A percentile compares a stretch with the other conserved stretches of the same genome.
These are phyloP conservation scores for Adelges cooleyi DNA, from an alignment of 1,140 invertebrate species.

Conservation along the genomic window DNA sequence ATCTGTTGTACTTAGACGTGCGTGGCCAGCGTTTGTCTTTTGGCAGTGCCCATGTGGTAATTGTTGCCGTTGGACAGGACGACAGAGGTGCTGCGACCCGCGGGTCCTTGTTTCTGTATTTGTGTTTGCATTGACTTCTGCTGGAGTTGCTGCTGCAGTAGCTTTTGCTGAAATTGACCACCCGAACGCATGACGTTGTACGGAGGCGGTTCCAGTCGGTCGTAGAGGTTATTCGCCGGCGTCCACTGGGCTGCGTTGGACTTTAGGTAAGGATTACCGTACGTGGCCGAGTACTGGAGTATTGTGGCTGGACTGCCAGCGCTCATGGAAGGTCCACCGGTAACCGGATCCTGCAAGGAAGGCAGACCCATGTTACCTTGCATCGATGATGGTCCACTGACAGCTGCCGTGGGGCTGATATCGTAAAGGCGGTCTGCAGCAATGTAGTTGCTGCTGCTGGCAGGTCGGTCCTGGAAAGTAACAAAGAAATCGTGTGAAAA, in stretches of 20 bases:
- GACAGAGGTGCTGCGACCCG: no score
- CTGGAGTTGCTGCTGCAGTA: no score
- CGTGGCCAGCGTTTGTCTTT: conserved; percentile 3
- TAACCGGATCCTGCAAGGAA: conserved; percentile 35
- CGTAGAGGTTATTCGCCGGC: background rate
- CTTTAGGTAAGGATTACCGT: conserved; percentile 76
- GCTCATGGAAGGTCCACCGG: conserved; percentile 1
- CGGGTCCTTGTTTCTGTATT: background rate
- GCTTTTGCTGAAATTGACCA: background rate
- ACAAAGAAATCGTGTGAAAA: no score
- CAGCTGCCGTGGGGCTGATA: background rate
- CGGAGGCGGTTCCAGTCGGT: background rate
- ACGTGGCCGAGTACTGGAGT: conserved; percentile 75
- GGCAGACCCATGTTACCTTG: conserved; percentile 29
- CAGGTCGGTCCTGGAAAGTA: background rate
- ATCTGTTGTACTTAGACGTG: background rate
- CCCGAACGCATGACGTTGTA: background rate
- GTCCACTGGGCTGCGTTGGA: conserved; percentile 37
- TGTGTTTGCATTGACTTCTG: no score
- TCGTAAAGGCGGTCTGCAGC: conserved; percentile 2
- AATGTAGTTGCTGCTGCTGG: conserved; percentile 2
- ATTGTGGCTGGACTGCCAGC: conserved; percentile 35
- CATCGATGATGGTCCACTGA: no score
- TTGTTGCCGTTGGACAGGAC: background rate
- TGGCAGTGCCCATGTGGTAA: background rate